A percentile compares a stretch with the other conserved stretches of the same genome.
These are phyloP conservation scores for Amiota mariae DNA, from an alignment of 2,888 invertebrate genomes.

Conservation along the genomic window DNA sequence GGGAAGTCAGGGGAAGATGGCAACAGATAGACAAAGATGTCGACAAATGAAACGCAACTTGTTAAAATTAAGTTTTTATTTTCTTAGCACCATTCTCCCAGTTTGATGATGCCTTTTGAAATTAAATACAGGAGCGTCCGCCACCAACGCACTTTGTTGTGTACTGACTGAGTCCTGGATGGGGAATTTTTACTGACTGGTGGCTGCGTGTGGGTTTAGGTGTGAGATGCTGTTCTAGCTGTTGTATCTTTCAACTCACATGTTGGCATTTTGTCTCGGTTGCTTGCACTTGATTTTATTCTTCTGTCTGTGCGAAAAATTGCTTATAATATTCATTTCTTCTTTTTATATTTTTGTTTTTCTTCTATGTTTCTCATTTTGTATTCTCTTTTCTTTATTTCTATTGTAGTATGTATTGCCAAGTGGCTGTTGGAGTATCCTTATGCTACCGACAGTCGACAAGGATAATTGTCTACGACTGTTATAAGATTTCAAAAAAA, in stretches of 20 bases:
- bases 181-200: background rate
- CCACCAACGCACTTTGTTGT: background rate
- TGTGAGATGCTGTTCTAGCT: background rate
- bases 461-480: constrained; percentile 54
- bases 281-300: constrained; percentile 28
- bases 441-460: constrained; percentile 30
- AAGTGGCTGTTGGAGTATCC: background rate
- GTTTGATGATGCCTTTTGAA: constrained; percentile 43
- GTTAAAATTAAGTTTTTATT: constrained; percentile 49
- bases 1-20: background rate
- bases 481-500: constrained; percentile 30
- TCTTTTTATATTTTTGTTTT: constrained; percentile 62
- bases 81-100: constrained; percentile 23
- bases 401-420: background rate
- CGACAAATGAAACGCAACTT: constrained; percentile 42
- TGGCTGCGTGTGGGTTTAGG: too few relatives aligned
- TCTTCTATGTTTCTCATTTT: constrained; percentile 27
- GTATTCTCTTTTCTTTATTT: constrained; percentile 1
- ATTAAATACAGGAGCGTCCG: constrained; percentile 52
- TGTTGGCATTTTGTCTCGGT: constrained; percentile 39
- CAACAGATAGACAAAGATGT: constrained; percentile 36
- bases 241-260: constrained; percentile 2
- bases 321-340: constrained; percentile 58
- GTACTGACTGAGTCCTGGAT: constrained; percentile 2
- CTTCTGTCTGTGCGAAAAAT: constrained; percentile 32